Evolutionary conservation across 2,113 vertebrate genomes (phyloP), one percentile per base, ranked within the genome.

Genomic region (Chloropsis cyanopogon): DNA sequence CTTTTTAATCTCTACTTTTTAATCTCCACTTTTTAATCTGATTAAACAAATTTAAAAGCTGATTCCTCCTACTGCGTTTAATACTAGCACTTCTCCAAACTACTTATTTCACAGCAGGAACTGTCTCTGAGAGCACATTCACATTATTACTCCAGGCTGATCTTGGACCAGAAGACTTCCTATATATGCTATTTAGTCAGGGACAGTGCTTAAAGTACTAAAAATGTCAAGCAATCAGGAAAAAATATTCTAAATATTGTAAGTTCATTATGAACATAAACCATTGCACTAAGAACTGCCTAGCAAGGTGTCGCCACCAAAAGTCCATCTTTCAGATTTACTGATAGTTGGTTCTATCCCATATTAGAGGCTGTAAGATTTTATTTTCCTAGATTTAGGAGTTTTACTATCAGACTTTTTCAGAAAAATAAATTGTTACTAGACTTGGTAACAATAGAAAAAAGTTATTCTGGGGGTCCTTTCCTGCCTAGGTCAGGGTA

Each of bases 1-100:
- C 77, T 86, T 95, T 94, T 95, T 96, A 98, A 97, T 98, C 96
- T 97, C 96, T 82, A 22, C 57, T 95, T 97, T 97, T 97, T 97
- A 97, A 96, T 97, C 96, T 98, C 72, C 85, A 91, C 54, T 95
- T 96, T 95, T 97, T 96, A 98, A 96, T 97, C 96, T 97, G 97
- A 97, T 98, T 98, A 98, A 97, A 97, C 76, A 96, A 92, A 97
- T 96, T 87, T 92, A 92, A 93, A 94, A 92, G 83, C 93, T 94
- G 93, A 97, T 97, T 98, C 96, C 76, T 97, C 97, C 95, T 69
- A 95, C 96, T 92, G 97, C 0, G 41, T 90, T 90, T 97, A 98
- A 98, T 96, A 91, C 96, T 44, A 93, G 79, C 94, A 88, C 96
- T 92, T 14, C 94, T 93, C 83, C 97, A 97, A 98, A 97, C 96